phyloP scores from a whole-genome alignment of 2,113 vertebrate genomes.

The Anarrhichthys ocellatus region DNA sequence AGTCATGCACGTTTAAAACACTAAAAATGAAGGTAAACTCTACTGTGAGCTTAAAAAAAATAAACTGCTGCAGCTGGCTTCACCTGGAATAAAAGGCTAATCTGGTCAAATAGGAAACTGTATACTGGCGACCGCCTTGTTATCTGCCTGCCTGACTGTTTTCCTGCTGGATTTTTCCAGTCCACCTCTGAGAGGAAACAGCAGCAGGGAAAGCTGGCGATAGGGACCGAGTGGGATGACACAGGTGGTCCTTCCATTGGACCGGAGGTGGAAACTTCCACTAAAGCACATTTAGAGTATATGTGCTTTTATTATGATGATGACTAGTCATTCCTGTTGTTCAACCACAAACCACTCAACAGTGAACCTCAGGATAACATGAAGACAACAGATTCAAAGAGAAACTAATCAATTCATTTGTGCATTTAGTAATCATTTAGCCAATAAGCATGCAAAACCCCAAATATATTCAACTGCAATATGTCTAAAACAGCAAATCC shows the following conservation, averaged over 20 bases:
- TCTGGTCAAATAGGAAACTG: constrained; percentile 22
- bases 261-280: constrained; percentile 6
- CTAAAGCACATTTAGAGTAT: not conserved
- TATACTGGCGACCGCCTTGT: constrained; percentile 6
- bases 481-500: too few relatives aligned
- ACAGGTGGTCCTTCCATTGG: constrained; percentile 54
- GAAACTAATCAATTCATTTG: not conserved
- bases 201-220: constrained; percentile 37
- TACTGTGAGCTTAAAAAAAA: not conserved
- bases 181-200: constrained; percentile 50
- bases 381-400: not conserved
- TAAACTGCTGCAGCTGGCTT: constrained; percentile 29
- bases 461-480: too few relatives aligned
- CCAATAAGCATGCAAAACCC: not conserved
- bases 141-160: constrained; percentile 35
- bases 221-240: constrained; percentile 16
- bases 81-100: constrained; percentile 27
- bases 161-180: constrained; percentile 53
- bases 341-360: not conserved
- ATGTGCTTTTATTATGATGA: not conserved
- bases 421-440: not conserved
- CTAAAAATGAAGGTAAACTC: not conserved
- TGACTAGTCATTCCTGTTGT: not conserved
- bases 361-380: not conserved
- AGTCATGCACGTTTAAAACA: not conserved